Evolutionary conservation across 2,113 vertebrate genomes (phyloP), one percentile per base, ranked within the genome.

Genomic region (Pluvianellus socialis): DNA sequence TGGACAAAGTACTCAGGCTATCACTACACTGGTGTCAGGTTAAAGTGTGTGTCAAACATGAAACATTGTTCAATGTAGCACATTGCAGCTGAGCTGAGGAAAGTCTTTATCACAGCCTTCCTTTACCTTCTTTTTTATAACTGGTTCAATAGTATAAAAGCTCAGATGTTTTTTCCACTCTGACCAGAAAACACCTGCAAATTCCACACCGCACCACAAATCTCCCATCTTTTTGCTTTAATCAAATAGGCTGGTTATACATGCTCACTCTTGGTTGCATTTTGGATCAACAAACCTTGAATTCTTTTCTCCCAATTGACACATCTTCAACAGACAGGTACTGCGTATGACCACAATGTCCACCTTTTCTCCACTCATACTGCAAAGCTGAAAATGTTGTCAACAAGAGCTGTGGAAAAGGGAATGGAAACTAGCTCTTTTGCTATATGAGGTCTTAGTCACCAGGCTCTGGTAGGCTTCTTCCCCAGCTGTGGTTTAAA

Each of bases 1-100:
- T 95, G 94, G 92, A 92, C 95, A 93, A 96, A 88, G 92, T 83
- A 70, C 72, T 77, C 68, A 47, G 82, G 42, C 79, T 96, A 90
- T 95, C 84, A 73, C 67, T 88, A 63, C 24, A 6, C 23, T 56
- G 19, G 65, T 77, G 90, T 97, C 92, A 94, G 68, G 90, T 94
- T 94, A 95, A 94, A 95, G 63, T 83, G 86, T 94, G 88, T 71
- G 72, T 96, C 94, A 95, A 86, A 93, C 70, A 92, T 59, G 79
- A 96, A 93, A 84, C 92, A 87, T 62, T 76, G 77, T 95, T 94
- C 66, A 65, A 22, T 20, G 72, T 52, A 95, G 62, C 75, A 93
- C 68, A 33, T n/a, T 1, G 4, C 68, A 66, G 63, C 38, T 83
- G 42, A 94, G 47, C 32, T 66, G 13, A 61, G 7, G 35, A 38